Evolutionary conservation across 2,113 vertebrate genomes (phyloP).

Genomic region (Struthio camelus): DNA sequence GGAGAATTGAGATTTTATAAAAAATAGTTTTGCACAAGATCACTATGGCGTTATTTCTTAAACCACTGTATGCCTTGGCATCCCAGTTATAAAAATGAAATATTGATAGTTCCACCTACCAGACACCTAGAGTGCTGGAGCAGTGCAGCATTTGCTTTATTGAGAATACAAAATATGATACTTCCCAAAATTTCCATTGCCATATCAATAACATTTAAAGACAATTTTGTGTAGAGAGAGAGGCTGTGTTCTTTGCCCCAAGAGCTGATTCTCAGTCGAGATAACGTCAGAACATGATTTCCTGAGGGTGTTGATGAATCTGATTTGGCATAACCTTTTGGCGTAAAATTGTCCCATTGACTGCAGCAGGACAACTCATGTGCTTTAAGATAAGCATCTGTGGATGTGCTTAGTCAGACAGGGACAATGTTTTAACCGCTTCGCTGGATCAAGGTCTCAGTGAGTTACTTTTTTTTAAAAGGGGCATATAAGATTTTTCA

Average conservation of each 20-base stretch:
- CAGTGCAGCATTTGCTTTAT: not conserved
- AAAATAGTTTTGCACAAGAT: not conserved
- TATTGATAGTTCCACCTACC: not conserved
- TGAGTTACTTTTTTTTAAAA: not conserved
- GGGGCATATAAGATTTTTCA: not conserved
- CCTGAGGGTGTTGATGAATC: not conserved
- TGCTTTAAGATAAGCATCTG: slow-evolving; percentile 19
- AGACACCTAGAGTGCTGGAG: not conserved
- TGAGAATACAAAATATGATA: not conserved
- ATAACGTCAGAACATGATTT: slow-evolving; percentile 8
- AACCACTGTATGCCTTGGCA: not conserved
- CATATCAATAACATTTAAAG: not conserved
- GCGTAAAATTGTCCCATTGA: not conserved
- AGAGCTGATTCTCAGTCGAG: not conserved
- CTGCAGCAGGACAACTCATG: not conserved
- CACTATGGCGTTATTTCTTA: not conserved
- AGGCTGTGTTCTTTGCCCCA: not conserved
- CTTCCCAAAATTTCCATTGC: not conserved
- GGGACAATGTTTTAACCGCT: not conserved
- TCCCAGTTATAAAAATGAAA: slow-evolving; percentile 1
- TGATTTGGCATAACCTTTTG: not conserved
- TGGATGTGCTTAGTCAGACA: not conserved
- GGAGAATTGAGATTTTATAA: not conserved
- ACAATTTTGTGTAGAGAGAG: not conserved
- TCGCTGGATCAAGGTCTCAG: not conserved